Percentiles rank a stretch among this genome's conserved stretches.
phyloP scores from a whole-genome alignment of 2,888 invertebrate genomes.

The Leptarthrus brevirostris region DNA sequence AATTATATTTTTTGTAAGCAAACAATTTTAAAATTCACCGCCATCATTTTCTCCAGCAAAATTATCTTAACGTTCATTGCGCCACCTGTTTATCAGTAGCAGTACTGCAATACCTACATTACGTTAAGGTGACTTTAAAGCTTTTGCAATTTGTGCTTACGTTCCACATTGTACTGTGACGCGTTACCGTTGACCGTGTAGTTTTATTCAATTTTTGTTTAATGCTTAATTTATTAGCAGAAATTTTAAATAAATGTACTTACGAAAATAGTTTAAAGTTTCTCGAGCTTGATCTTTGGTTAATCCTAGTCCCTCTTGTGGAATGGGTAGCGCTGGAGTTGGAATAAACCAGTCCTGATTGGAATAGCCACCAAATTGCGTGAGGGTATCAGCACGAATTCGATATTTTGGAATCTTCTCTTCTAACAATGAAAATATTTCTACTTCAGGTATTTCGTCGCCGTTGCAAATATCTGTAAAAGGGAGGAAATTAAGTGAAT shows the following conservation, averaged over 20 bases:
- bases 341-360: slow-evolving; percentile 89
- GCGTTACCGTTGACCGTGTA: too few species aligned
- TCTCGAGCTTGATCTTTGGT: slow-evolving; percentile 96
- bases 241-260: slow-evolving; percentile 69
- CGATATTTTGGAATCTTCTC: slow-evolving; percentile 96
- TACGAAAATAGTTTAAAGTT: slow-evolving; percentile 96
- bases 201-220: too few species aligned
- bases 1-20: too few species aligned
- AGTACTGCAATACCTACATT: not conserved
- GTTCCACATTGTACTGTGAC: too few species aligned
- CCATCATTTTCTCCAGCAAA: not conserved
- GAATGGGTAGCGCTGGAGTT: slow-evolving; percentile 82
- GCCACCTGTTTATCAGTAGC: not conserved
- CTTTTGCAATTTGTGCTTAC: too few species aligned
- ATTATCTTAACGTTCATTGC: not conserved
- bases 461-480: slow-evolving; percentile 90
- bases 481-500: not conserved
- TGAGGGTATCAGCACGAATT: slow-evolving; percentile 92
- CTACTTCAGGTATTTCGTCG: slow-evolving; percentile 93
- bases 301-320: slow-evolving; percentile 80
- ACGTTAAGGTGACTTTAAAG: not conserved
- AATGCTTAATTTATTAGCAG: not conserved
- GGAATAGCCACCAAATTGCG: slow-evolving; percentile 85
- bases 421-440: slow-evolving; percentile 93
- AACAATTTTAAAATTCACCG: too few species aligned